Percentiles rank a stretch among this genome's conserved stretches.
Conservation (phyloP, 2,888 invertebrate species). For the Synanthedon vespiformis region DNA sequence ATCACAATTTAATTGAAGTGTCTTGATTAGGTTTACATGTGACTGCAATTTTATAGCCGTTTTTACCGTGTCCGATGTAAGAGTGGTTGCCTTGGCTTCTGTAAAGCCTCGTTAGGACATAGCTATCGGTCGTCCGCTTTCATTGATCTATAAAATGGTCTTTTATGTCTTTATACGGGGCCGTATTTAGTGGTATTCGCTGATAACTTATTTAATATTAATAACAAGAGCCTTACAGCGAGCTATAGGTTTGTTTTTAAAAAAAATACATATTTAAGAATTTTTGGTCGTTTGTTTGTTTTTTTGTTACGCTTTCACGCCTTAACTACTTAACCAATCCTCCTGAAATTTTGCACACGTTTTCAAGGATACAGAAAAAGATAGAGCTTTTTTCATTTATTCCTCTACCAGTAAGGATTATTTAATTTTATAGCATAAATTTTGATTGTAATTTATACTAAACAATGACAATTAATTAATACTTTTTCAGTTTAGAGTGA, state of each 20-base stretch:
- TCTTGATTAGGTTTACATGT: background rate
- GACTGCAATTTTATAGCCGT: background rate
- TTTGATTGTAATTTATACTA: too few relatives aligned
- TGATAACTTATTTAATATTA: background rate
- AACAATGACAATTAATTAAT: too few relatives aligned
- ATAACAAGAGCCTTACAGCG: background rate
- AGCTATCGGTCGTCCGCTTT: constrained; percentile 5
- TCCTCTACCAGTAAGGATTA: too few relatives aligned
- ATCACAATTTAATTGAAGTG: background rate
- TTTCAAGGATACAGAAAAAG: too few relatives aligned
- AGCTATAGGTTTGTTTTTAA: background rate
- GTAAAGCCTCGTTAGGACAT: constrained; percentile 3
- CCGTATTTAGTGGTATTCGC: constrained; percentile 2
- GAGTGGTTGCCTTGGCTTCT: constrained; percentile 1
- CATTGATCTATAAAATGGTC: constrained; percentile 7
- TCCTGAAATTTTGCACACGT: too few relatives aligned
- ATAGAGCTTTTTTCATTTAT: too few relatives aligned
- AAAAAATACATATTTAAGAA: too few relatives aligned
- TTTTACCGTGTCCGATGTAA: background rate
- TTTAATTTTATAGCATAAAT: too few relatives aligned
- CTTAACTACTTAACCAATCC: too few relatives aligned
- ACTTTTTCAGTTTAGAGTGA: too few relatives aligned
- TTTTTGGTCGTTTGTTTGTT: too few relatives aligned
- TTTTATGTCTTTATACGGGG: constrained; percentile 8
- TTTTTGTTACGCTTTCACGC: too few relatives aligned